Percentiles rank a stretch among this genome's conserved stretches.
Conservation (phyloP, 2,113 vertebrate genomes). For the Felis catus region F.catus_Fca126_mat1.0 CM031417.1:94785001-94785500, state of each 20-base stretch:
- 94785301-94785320: not conserved
- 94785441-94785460: not conserved
- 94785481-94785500: not conserved
- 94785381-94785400: not conserved
- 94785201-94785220: not conserved
- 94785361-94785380: not conserved
- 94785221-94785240: not conserved
- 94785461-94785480: not conserved
- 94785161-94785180: not conserved
- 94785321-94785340: not conserved
- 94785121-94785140: not conserved
- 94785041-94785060: not conserved
- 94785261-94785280: not conserved
- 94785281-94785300: not conserved
- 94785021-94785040: not conserved
- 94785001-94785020: not conserved
- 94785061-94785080: not conserved
- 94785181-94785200: not conserved
- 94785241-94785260: not conserved
- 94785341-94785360: not conserved
- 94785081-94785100: not conserved
- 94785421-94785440: not conserved
- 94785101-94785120: not conserved
- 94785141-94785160: not conserved
- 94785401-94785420: not conserved